These are phyloP conservation scores for Plecturocebus donacophilus DNA, from an alignment of 2,113 vertebrate genomes.

Conservation along the genomic window DNA sequence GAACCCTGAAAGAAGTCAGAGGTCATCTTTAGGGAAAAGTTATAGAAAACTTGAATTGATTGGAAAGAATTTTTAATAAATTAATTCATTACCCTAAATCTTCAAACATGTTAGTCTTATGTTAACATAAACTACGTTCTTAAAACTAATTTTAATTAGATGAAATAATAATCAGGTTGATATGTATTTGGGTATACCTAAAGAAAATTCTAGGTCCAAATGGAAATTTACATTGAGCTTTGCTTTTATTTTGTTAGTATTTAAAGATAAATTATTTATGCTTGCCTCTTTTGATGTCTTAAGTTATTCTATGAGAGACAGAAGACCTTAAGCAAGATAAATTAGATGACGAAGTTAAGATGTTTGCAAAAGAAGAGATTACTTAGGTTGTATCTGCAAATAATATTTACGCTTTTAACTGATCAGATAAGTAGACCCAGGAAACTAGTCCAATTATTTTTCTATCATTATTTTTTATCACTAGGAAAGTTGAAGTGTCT, in stretches of 20 bases:
- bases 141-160: neutral
- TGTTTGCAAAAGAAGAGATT: neutral
- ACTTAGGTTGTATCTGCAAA: neutral
- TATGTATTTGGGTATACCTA: neutral
- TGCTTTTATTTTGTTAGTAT: neutral
- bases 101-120: neutral
- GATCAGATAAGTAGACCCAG: neutral
- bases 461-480: neutral
- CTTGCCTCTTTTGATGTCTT: neutral
- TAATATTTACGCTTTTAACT: neutral
- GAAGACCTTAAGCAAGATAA: neutral
- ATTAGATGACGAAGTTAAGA: conserved; percentile 5
- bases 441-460: neutral
- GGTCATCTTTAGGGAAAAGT: neutral
- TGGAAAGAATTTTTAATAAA: neutral
- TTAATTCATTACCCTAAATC: neutral
- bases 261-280: neutral
- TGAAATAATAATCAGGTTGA: neutral
- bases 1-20: neutral
- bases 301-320: neutral
- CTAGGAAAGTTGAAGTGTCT: neutral
- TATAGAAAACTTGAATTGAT: neutral
- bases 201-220: neutral
- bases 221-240: neutral
- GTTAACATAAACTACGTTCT: neutral